Base-by-base conservation (phyloP, 2,113 vertebrate species). In the Megaleporinus macrocephalus region DNA sequence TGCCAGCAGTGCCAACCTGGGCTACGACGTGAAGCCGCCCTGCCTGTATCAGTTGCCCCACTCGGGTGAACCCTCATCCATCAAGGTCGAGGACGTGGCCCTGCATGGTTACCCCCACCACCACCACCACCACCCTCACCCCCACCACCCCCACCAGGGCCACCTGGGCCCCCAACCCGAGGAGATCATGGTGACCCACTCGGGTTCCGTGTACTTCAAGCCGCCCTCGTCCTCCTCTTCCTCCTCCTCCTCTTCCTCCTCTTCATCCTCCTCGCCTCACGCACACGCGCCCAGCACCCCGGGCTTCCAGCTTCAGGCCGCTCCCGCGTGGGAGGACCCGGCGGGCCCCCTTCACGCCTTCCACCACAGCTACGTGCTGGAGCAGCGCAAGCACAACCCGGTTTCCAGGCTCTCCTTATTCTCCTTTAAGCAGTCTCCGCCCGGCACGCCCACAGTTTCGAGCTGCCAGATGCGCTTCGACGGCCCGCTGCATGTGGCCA, bases 381-480 rank as follows among this genome's bases (percentile, higher is more conserved):
- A 98, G 84, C 97, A 97, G 95, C 95, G 97, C 90, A 99, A 99
- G 87, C 57, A 61, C n/a, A 95, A 96, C 55, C 96, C 96, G 0
- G 97, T 98, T 76, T 98, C 98, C 26, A 95, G 98, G 90, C 97
- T 99, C 36, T 98, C 98, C 78, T 94, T 99, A 78, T 99, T 99
- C 94, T 98, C 97, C 86, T 98, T 99, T 92, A 98, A 99, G 90
- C 98, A 99, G 90, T 99, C 98, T 0, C 98, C 98, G 22, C 98
- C 98, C 0, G 97, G 97, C 15, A 98, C 97, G 18, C 98, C 97
- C 57, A 61, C 57, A 0, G 97, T 97, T 30, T 97, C 97, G 86
- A 99, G 97, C 92, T 99, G 98, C 88, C 98, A 99, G 94, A 99
- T 99, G 98, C 96, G 97, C 84, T 99, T 99, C 88, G 98, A 99